A percentile compares a stretch with the other conserved stretches of the same genome.
phyloP scores from a whole-genome alignment of 2,113 vertebrate genomes.

The Accipiter cooperii region DNA sequence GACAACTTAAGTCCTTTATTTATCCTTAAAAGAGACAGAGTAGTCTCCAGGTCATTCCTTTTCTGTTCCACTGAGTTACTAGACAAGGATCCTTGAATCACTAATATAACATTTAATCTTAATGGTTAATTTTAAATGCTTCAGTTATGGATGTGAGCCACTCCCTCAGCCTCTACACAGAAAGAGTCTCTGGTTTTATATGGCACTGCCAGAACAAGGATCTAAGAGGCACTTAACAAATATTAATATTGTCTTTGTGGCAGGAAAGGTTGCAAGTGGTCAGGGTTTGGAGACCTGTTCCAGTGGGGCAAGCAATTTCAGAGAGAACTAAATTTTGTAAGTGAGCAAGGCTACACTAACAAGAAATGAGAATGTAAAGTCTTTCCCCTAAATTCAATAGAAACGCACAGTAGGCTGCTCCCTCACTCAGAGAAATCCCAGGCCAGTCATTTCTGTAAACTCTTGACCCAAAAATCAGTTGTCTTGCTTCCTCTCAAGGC shows the following conservation, averaged over 20 bases:
- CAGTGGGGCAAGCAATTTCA: neutral
- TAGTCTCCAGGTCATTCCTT: neutral
- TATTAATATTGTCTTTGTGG: neutral
- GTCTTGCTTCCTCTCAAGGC: neutral
- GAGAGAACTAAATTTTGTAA: neutral
- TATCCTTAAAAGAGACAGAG: neutral
- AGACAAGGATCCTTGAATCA: neutral
- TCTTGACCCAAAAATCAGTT: neutral
- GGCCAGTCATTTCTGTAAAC: neutral
- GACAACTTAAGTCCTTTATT: neutral
- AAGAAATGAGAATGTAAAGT: neutral
- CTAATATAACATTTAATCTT: neutral
- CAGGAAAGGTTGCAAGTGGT: neutral
- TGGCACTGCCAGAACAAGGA: accelerated
- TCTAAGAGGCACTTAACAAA: neutral
- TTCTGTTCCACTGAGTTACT: neutral
- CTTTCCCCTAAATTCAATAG: neutral
- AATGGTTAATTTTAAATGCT: neutral
- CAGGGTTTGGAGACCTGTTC: neutral
- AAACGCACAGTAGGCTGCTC: neutral
- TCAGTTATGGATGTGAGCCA: neutral
- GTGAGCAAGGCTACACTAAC: neutral
- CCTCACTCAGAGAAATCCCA: neutral
- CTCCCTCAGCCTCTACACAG: neutral
- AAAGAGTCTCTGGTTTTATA: neutral